Evolutionary conservation across 2,113 vertebrate species (phyloP), one percentile per base, ranked within the genome.

Genomic region (Tringa solitaria): DNA sequence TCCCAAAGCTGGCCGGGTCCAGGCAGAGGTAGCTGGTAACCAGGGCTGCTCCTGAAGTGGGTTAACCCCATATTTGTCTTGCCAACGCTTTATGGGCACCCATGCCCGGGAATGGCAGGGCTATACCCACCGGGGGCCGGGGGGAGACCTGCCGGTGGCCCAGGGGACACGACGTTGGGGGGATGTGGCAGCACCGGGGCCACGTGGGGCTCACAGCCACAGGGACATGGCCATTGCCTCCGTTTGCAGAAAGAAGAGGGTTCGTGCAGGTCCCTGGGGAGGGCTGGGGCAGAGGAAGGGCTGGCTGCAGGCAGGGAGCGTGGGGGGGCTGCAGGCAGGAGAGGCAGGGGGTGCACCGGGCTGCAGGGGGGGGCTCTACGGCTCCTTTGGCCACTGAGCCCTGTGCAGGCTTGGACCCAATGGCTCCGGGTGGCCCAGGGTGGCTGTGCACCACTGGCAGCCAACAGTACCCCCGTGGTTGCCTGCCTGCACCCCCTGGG

Each of bases 161-260:
- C 20, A 12, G 67, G 57, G 64, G 17, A 19, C 17, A 4, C 6
- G 17, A 26, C 1, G 3, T 23, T 23, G 37, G 1, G 2, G 81
- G 60, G 56, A 4, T 1, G 0, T 14, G 53, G 12, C n/a, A 23
- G 27, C 21, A 23, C 46, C 7, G 30, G 33, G 22, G 35, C 35
- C 7, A 8, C 53, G 68, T 1, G 1, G 53, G 35, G 46, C 84
- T 80, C 4, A 1, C 26, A 2, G 50, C 39, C 3, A 9, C 24
- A 2, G 61, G 53, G 8, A 3, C 7, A 1, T 1, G 32, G 43
- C 59, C 35, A 3, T 1, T 8, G 23, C 19, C 10, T 3, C 61
- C 3, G 0, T 2, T 12, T 12, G 50, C 50, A 8, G 22, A 26
- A 23, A 33, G 28, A 12, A 33, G 27, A 33, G 30, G 81, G 60